phyloP scores from a whole-genome alignment of 2,888 invertebrate genomes.

The Camptogramma bilineatum region DNA sequence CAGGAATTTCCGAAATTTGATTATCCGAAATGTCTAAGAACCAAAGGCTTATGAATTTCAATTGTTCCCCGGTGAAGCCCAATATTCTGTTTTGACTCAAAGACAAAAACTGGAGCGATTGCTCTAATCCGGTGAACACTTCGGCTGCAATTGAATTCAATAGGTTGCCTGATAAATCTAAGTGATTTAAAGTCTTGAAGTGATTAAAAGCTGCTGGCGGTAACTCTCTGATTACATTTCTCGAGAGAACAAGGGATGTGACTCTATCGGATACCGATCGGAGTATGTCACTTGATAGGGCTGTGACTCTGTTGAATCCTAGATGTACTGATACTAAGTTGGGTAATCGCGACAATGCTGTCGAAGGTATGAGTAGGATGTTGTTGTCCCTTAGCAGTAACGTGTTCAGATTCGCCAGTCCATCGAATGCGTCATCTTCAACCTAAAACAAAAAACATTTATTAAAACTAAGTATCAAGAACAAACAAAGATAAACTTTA shows the following conservation, averaged over 20 bases:
- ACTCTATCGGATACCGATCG: conserved; percentile 90
- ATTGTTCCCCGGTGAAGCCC: conserved; percentile 87
- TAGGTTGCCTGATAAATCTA: conserved; percentile 93
- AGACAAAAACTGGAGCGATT: conserved; percentile 89
- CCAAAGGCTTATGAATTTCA: conserved; percentile 87
- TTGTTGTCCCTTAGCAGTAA: conserved; percentile 94
- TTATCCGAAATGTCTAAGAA: conserved; percentile 92
- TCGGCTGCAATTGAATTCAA: conserved; percentile 89
- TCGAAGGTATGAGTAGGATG: conserved; percentile 93
- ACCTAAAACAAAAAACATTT: conserved; percentile 83
- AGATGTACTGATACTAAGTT: conserved; percentile 90
- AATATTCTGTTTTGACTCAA: conserved; percentile 91
- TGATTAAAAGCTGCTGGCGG: conserved; percentile 92
- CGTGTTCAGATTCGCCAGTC: conserved; percentile 90
- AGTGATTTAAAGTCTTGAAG: conserved; percentile 88
- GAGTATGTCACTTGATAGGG: conserved; percentile 91
- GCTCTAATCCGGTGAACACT: conserved; percentile 91
- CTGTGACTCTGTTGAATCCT: conserved; percentile 95
- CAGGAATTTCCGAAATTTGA: conserved; percentile 89
- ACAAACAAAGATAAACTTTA: background rate
- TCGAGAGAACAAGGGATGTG: conserved; percentile 90
- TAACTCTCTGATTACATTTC: conserved; percentile 94
- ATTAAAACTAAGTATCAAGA: background rate
- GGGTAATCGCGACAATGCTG: conserved; percentile 92
- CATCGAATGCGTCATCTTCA: conserved; percentile 95